Conservation (phyloP, 2,888 invertebrate species). For the Leptopilina myrica region DNA sequence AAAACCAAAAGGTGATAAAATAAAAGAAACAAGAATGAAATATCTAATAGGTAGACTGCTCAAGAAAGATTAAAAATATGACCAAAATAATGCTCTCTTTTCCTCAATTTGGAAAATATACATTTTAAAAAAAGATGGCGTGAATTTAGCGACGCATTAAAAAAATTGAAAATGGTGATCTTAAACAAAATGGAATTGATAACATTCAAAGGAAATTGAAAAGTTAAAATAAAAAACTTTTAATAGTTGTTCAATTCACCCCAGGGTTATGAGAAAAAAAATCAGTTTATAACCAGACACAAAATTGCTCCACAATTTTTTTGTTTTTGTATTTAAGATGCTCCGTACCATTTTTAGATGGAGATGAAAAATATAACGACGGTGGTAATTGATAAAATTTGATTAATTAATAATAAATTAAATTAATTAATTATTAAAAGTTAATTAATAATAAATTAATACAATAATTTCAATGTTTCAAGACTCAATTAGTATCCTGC, state of each 20-base stretch:
- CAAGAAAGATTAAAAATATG: conserved; percentile 26
- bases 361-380: conserved; percentile 20
- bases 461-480: no score
- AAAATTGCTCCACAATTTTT: background rate
- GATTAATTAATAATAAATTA: background rate
- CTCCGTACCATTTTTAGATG: conserved; percentile 16
- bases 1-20: conserved; percentile 16
- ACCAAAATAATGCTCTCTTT: conserved; percentile 32
- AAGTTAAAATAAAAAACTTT: no score
- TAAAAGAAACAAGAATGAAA: conserved; percentile 8
- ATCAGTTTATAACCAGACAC: background rate
- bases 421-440: no score
- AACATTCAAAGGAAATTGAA: no score
- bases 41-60: conserved; percentile 39
- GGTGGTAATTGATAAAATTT: background rate
- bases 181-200: no score
- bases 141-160: no score
- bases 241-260: no score
- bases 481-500: background rate
- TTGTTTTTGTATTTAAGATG: conserved; percentile 16
- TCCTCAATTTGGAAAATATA: background rate
- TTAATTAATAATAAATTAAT: no score
- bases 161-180: no score
- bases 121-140: background rate
- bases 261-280: background rate